A percentile compares a stretch with the other conserved stretches of the same genome.
Evolutionary conservation across 2,113 vertebrate species (phyloP).

Genomic region (Neoarius graeffei): DNA sequence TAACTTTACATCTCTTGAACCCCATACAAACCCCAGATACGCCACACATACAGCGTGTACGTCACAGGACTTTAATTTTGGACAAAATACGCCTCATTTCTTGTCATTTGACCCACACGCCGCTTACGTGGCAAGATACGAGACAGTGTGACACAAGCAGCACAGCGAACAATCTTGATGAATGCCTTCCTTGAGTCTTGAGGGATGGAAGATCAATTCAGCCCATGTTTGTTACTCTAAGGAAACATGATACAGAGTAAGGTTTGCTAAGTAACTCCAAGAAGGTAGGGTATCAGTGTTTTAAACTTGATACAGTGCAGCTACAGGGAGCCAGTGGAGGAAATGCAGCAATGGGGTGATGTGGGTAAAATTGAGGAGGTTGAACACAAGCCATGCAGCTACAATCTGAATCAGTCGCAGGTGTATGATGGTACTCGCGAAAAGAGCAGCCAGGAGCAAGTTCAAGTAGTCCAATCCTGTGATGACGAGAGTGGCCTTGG

Average conservation of each 20-base stretch:
- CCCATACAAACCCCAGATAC: no score
- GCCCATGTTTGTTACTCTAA: not conserved
- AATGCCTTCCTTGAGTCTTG: not conserved
- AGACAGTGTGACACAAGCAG: no score
- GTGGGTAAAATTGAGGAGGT: not conserved
- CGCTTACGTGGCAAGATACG: no score
- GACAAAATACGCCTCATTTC: no score
- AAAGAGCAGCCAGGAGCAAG: not conserved
- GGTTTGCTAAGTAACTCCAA: not conserved
- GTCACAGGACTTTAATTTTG: no score
- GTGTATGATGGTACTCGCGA: not conserved
- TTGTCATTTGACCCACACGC: no score
- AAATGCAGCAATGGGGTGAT: not conserved
- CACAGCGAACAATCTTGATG: not conserved
- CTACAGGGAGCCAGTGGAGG: not conserved
- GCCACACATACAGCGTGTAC: no score
- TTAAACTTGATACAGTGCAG: not conserved
- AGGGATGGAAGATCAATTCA: not conserved
- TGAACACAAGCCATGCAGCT: not conserved
- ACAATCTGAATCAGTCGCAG: not conserved
- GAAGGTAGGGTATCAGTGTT: not conserved
- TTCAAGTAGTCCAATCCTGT: not conserved
- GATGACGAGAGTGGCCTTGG: not conserved
- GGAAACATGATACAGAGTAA: not conserved
- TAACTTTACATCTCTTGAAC: no score